These are phyloP conservation scores for Onthophagus sagittarius DNA, from an alignment of 2,888 invertebrate genomes.

Conservation along the genomic window DNA sequence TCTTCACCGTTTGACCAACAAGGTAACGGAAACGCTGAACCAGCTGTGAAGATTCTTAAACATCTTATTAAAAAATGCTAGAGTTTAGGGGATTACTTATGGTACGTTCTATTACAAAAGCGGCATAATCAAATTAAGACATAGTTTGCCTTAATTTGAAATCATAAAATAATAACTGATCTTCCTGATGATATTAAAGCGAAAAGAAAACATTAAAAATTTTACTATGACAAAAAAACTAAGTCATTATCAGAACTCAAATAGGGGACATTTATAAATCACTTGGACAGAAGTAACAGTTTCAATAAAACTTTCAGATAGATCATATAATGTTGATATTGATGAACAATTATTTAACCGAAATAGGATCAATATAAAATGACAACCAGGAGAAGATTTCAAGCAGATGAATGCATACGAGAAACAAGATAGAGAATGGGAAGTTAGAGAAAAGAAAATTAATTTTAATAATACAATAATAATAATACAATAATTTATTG, in stretches of 20 bases:
- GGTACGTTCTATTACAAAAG: not conserved
- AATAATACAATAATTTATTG: no score
- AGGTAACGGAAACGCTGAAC: not conserved
- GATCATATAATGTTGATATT: no score
- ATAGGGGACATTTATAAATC: not conserved
- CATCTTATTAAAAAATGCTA: not conserved
- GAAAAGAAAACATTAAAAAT: not conserved
- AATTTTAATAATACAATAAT: no score
- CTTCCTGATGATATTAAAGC: not conserved
- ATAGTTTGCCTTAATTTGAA: not conserved
- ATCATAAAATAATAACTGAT: not conserved
- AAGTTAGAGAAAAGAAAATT: no score
- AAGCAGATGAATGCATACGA: no score
- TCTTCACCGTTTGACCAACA: no score
- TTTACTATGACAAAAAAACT: not conserved
- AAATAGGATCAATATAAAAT: no score
- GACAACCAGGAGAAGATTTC: no score
- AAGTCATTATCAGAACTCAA: not conserved
- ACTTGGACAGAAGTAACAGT: not conserved
- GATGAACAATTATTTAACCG: no score
- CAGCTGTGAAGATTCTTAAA: not conserved
- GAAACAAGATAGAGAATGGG: no score
- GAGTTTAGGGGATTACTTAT: not conserved
- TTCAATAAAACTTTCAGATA: no score
- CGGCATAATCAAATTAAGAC: not conserved